phyloP scores from a whole-genome alignment of 2,113 vertebrate genomes.

The Cnemophilus loriae region DNA sequence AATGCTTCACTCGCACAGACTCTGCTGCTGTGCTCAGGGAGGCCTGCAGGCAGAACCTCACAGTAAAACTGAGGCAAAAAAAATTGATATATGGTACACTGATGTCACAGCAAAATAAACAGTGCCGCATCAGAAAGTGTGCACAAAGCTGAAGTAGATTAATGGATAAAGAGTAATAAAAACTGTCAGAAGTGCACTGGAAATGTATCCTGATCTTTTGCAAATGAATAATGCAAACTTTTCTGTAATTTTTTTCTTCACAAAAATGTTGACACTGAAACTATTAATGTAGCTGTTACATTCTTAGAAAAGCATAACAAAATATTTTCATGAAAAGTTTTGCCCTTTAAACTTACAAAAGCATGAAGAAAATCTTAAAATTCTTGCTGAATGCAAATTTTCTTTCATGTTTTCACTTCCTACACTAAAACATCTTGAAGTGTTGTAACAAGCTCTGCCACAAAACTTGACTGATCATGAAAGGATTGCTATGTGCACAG shows the following conservation, averaged over 20 bases:
- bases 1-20: not conserved
- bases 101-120: not conserved
- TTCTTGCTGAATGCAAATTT: not conserved
- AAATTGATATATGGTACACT: accelerated
- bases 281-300: not conserved
- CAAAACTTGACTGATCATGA: not conserved
- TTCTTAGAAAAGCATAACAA: not conserved
- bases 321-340: not conserved
- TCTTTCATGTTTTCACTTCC: not conserved
- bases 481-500: not conserved
- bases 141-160: not conserved
- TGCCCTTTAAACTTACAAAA: not conserved
- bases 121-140: not conserved
- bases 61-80: not conserved
- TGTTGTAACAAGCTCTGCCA: not conserved
- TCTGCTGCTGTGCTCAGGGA: not conserved
- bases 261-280: not conserved
- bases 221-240: not conserved
- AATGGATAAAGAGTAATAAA: not conserved
- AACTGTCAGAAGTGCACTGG: not conserved
- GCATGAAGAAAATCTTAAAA: not conserved
- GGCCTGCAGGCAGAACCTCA: not conserved
- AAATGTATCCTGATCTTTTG: not conserved
- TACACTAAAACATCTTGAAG: not conserved
- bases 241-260: not conserved